Conservation (phyloP, 2,797 vertebrate genomes). For the Bovichtus variegatus region DNA sequence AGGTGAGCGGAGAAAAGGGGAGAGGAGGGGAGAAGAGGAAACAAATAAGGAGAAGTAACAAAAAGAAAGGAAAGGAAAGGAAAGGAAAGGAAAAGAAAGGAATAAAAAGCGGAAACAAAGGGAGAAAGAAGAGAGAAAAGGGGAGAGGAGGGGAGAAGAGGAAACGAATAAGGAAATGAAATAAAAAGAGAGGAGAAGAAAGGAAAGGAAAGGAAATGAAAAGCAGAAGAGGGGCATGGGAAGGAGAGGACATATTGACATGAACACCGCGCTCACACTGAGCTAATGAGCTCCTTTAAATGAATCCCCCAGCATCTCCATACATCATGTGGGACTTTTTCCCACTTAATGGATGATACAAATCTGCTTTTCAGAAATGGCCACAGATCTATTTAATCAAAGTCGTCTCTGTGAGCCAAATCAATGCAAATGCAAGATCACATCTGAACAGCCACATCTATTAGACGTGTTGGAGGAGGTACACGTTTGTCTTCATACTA, state of each 20-base stretch:
- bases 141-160: not conserved
- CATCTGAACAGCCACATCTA: constrained; percentile 56
- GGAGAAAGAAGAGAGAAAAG: too few species aligned
- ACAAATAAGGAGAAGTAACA: too few species aligned
- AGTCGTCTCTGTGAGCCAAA: constrained; percentile 54
- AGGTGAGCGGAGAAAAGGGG: not conserved
- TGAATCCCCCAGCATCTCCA: constrained; percentile 52
- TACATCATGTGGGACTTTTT: constrained; percentile 58
- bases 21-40: too few species aligned
- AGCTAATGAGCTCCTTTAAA: constrained; percentile 69
- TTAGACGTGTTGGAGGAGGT: constrained; percentile 47
- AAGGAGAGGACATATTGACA: constrained; percentile 37
- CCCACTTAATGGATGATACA: constrained; percentile 62
- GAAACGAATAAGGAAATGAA: not conserved
- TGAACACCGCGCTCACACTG: constrained; percentile 42
- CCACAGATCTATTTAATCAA: constrained; percentile 64
- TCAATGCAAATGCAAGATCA: constrained; percentile 68
- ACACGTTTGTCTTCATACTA: constrained; percentile 58
- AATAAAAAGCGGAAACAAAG: too few species aligned
- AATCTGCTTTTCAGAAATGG: constrained; percentile 61
- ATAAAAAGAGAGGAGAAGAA: not conserved
- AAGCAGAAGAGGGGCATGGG: not conserved
- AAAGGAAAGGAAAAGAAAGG: not conserved
- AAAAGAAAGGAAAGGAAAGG: too few species aligned
- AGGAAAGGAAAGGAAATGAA: not conserved